A percentile compares a stretch with the other conserved stretches of the same genome.
phyloP scores from a whole-genome alignment of 1,140 invertebrate genomes.

The Vanessa tameamea region DNA sequence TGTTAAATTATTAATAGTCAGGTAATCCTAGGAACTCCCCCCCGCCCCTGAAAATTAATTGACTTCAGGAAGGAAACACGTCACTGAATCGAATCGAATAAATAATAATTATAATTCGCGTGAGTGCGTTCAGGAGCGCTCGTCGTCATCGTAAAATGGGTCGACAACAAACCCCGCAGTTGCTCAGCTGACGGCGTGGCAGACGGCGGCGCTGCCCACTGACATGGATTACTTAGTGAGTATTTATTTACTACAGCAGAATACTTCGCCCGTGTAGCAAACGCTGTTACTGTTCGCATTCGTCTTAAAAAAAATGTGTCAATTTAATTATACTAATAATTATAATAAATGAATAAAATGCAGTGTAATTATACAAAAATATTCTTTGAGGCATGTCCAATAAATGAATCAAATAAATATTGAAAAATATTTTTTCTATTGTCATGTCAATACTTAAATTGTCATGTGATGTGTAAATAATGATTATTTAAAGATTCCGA shows the following conservation, averaged over 20 bases:
- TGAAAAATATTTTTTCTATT: neutral
- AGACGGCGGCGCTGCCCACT: conserved; percentile 26
- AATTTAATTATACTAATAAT: too few species aligned
- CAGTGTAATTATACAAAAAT: too few species aligned
- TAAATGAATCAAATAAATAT: too few species aligned
- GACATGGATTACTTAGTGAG: conserved; percentile 51
- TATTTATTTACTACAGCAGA: conserved; percentile 5
- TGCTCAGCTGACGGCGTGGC: conserved; percentile 24
- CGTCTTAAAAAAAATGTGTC: too few species aligned
- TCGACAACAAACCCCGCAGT: conserved; percentile 20
- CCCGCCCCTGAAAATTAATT: neutral
- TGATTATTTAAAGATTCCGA: conserved; percentile 40
- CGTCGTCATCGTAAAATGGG: conserved; percentile 17
- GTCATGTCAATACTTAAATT: neutral
- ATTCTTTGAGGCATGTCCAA: too few species aligned
- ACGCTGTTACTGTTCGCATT: too few species aligned
- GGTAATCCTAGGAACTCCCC: too few species aligned
- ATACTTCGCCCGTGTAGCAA: too few species aligned
- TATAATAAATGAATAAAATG: too few species aligned
- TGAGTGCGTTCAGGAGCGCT: conserved; percentile 8
- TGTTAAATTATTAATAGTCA: too few species aligned
- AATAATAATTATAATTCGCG: conserved; percentile 16
- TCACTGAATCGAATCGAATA: conserved; percentile 8
- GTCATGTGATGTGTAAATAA: neutral
- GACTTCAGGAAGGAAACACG: conserved; percentile 5